Evolutionary conservation across 2,113 vertebrate genomes (phyloP).

Genomic region (Oenanthe oenanthe): DNA sequence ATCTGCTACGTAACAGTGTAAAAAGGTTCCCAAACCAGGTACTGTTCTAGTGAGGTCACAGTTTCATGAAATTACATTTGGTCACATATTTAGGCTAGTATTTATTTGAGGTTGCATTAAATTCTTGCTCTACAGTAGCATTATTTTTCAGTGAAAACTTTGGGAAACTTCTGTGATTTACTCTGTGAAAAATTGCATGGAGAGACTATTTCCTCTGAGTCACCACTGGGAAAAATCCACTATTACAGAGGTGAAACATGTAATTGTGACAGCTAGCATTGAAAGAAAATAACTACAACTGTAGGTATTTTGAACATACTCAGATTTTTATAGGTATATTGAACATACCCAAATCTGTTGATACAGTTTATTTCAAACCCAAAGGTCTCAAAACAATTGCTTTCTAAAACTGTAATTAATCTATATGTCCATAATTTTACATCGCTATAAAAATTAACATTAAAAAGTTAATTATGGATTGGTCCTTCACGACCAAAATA

Average conservation of each 20-base stretch:
- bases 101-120: not conserved
- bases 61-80: not conserved
- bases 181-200: not conserved
- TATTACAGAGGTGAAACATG: not conserved
- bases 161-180: not conserved
- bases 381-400: not conserved
- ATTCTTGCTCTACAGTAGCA: not conserved
- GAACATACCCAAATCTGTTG: not conserved
- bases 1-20: not conserved
- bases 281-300: not conserved
- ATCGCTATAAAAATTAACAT: not conserved
- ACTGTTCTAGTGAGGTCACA: not conserved
- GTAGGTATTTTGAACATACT: not conserved
- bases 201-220: slow-evolving; percentile 14
- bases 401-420: not conserved
- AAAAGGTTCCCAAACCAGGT: not conserved
- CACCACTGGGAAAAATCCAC: not conserved
- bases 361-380: not conserved
- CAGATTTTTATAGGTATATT: not conserved
- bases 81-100: not conserved
- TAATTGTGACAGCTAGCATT: not conserved
- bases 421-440: not conserved
- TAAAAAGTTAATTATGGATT: not conserved
- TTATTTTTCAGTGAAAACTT: not conserved
- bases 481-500: not conserved